Conservation (phyloP, 2,113 vertebrate genomes). For the Nesoenas mayeri region DNA sequence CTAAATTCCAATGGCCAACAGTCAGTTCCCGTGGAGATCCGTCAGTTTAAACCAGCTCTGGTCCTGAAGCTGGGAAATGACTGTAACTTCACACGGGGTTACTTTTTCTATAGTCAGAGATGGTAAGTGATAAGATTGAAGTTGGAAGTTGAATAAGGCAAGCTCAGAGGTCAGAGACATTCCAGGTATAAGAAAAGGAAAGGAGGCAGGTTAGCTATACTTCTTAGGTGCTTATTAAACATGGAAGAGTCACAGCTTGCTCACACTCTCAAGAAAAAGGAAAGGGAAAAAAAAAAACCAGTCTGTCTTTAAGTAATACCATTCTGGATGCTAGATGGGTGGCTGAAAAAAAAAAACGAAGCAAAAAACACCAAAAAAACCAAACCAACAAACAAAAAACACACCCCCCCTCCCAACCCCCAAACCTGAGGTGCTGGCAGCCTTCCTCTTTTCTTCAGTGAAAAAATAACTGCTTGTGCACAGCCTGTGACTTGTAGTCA, state of each 20-base stretch:
- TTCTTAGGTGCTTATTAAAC: background rate
- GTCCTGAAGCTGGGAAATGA: background rate
- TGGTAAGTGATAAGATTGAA: background rate
- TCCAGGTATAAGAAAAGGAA: background rate
- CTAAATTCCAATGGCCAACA: background rate
- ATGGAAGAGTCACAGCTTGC: background rate
- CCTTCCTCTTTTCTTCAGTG: background rate
- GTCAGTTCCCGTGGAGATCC: background rate
- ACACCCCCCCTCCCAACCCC: background rate
- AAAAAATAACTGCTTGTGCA: background rate
- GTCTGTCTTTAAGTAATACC: background rate
- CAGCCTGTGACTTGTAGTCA: background rate
- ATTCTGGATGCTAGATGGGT: background rate
- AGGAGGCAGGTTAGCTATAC: background rate
- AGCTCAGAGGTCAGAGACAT: background rate
- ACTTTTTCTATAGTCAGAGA: background rate
- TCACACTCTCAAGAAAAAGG: background rate
- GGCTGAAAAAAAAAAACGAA: background rate
- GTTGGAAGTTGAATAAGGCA: background rate
- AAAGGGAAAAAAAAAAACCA: background rate
- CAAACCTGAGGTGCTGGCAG: background rate
- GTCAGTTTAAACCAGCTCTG: background rate
- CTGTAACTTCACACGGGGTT: background rate
- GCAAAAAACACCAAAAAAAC: too few species aligned
- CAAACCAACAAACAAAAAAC: background rate